phyloP scores from a whole-genome alignment of 1,140 invertebrate genomes.

The Trachymyrmex cornetzi region DNA sequence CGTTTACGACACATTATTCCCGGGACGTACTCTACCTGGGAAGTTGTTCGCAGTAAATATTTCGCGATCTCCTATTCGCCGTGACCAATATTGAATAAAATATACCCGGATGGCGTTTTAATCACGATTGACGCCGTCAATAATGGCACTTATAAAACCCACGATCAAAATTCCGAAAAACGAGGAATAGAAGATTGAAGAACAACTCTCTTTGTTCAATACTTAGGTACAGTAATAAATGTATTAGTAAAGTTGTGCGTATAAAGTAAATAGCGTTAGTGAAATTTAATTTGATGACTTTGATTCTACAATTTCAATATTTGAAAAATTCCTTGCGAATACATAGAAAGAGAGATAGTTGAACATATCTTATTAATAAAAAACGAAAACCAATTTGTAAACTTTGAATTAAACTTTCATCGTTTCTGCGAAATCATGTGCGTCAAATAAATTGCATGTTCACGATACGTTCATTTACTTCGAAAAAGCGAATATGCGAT shows the following conservation, averaged over 20 bases:
- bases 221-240: not conserved
- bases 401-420: slow-evolving; percentile 14
- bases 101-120: not conserved
- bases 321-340: not conserved
- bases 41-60: slow-evolving; percentile 66
- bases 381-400: not conserved
- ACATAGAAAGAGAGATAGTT: not conserved
- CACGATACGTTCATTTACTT: slow-evolving; percentile 22
- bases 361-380: slow-evolving; percentile 8
- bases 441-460: not conserved
- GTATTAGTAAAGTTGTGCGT: not conserved
- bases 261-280: not conserved
- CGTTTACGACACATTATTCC: slow-evolving; percentile 69
- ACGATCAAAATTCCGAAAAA: not conserved
- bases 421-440: not conserved
- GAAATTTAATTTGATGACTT: not conserved
- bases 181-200: not conserved
- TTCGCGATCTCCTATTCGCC: not conserved
- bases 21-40: slow-evolving; percentile 8
- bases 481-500: not conserved
- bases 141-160: not conserved
- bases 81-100: slow-evolving; percentile 13
- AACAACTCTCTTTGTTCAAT: not conserved
- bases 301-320: not conserved
- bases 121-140: not conserved